These are phyloP conservation scores for Excalfactoria chinensis DNA, from an alignment of 2,113 vertebrate species.

Conservation along the genomic window DNA sequence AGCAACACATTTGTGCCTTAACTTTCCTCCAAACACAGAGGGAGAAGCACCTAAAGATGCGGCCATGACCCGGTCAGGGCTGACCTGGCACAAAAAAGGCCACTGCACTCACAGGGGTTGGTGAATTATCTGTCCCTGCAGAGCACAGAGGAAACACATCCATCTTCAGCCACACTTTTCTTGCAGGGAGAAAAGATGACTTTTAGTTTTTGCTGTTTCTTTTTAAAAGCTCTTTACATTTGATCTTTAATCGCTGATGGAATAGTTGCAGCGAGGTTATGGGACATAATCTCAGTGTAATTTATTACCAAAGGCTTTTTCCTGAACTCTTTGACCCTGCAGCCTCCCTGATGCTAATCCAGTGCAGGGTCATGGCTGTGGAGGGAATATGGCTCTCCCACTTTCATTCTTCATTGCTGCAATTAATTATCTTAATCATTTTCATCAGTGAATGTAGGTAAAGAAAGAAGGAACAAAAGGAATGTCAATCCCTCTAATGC, in stretches of 20 bases:
- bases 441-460: conserved; percentile 9
- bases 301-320: conserved; percentile 49
- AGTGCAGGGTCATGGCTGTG: neutral
- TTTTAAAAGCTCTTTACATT: neutral
- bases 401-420: conserved; percentile 33
- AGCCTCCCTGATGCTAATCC: neutral
- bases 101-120: neutral
- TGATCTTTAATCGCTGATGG: neutral
- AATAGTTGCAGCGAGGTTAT: neutral
- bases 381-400: neutral
- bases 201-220: neutral
- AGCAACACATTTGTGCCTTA: neutral
- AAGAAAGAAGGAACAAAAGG: conserved; percentile 24
- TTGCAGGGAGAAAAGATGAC: neutral
- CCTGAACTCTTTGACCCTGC: conserved; percentile 19
- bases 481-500: conserved; percentile 13
- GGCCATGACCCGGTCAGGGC: fast-evolving
- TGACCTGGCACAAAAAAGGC: neutral
- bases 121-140: neutral
- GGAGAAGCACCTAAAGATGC: neutral
- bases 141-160: neutral
- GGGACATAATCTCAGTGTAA: neutral
- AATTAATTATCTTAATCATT: conserved; percentile 52
- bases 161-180: neutral
- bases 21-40: neutral